Percentiles rank a stretch among this genome's conserved stretches.
phyloP scores from a whole-genome alignment of 1,140 invertebrate genomes.

The Orchestia grillus region DNA sequence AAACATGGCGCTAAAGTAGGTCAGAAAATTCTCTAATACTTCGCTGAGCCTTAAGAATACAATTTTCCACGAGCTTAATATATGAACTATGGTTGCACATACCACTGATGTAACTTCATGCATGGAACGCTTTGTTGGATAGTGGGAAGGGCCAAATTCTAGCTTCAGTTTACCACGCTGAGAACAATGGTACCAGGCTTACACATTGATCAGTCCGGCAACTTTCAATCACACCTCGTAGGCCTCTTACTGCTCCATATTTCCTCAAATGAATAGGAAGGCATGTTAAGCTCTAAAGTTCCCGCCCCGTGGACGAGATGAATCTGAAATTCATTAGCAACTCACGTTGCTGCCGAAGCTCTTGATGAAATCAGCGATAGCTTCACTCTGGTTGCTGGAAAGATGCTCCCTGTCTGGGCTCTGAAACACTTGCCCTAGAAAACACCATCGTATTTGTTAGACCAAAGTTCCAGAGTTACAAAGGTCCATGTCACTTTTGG shows the following conservation, averaged over 20 bases:
- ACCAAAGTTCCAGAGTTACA: constrained; percentile 11
- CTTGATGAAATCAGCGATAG: constrained; percentile 55
- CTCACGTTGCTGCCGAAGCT: constrained; percentile 41
- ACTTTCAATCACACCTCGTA: constrained; percentile 54
- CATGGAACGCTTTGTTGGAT: background rate
- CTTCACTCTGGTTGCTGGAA: constrained; percentile 47
- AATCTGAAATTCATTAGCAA: constrained; percentile 32
- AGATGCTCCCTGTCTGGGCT: constrained; percentile 20
- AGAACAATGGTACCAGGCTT: background rate
- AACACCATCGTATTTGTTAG: constrained; percentile 18
- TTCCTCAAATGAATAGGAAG: constrained; percentile 37
- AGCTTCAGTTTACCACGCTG: background rate
- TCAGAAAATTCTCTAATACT: background rate
- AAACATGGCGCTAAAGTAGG: background rate
- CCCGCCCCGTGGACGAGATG: background rate
- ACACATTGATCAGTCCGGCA: constrained; percentile 50
- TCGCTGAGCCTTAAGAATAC: background rate
- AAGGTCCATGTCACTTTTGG: constrained; percentile 28
- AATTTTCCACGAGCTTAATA: background rate
- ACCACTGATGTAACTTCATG: background rate
- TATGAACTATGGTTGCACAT: background rate
- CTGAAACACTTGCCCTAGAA: constrained; percentile 37
- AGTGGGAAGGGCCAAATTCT: constrained; percentile 20
- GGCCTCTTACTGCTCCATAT: constrained; percentile 49
- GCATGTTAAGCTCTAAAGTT: background rate